These are phyloP conservation scores for Scomber japonicus DNA, from an alignment of 2,113 vertebrate species.

Conservation along the genomic window DNA sequence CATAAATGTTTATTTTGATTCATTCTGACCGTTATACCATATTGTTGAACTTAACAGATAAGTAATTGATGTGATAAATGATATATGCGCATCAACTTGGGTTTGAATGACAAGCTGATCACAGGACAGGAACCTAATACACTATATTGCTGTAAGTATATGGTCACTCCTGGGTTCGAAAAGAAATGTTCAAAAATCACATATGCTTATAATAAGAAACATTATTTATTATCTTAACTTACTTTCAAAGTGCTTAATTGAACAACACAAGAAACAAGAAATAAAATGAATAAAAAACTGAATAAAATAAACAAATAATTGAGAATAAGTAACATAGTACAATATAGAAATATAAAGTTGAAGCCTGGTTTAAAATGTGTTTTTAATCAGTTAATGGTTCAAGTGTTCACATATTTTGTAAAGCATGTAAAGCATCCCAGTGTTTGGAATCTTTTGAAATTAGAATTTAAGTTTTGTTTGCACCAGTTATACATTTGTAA, in stretches of 20 bases:
- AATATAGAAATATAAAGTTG: neutral
- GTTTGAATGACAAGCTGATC: neutral
- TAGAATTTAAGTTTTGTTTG: too few relatives aligned
- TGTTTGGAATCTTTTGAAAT: too few relatives aligned
- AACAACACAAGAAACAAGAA: neutral
- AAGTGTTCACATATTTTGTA: too few relatives aligned
- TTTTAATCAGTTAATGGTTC: too few relatives aligned
- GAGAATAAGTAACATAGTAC: neutral
- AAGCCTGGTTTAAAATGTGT: too few relatives aligned
- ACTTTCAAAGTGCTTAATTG: neutral
- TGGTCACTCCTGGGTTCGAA: too few relatives aligned
- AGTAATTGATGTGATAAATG: neutral
- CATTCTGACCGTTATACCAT: conserved; percentile 16
- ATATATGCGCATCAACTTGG: neutral
- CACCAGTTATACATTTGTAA: too few relatives aligned
- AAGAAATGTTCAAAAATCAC: too few relatives aligned
- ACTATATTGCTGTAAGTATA: neutral
- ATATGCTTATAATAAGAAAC: too few relatives aligned
- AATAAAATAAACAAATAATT: neutral
- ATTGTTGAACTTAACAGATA: neutral
- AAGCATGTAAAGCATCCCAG: too few relatives aligned
- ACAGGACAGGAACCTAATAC: neutral
- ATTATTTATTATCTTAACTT: neutral
- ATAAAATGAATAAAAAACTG: neutral
- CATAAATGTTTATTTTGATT: conserved; percentile 53